Evolutionary conservation across 2,113 vertebrate species (phyloP), one percentile per base, ranked within the genome.

Genomic region (Axis porcinus): DNA sequence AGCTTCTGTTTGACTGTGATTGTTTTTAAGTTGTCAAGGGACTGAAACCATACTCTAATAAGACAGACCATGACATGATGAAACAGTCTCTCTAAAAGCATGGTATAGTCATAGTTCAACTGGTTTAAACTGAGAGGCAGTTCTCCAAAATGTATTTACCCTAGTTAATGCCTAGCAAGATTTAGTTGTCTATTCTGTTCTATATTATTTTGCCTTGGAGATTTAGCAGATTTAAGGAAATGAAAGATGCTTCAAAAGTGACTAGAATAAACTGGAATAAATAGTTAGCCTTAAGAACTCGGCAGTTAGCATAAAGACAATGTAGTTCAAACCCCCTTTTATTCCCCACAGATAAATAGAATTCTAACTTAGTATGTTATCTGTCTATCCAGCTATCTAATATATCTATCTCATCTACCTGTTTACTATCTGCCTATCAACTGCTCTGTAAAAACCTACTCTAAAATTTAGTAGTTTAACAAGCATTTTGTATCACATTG

Each of bases 1-100:
- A 28, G 62, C 91, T 76, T 89, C 23, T 52, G 10, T 10, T 96
- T 98, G 94, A 94, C 13, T 58, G 91, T 47, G 79, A 97, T 94
- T 98, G 78, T 93, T 97, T 86, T 81, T 81, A 95, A 95, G 94
- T 81, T 95, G 50, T 92, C 95, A 88, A 57, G 91, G 89, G 94
- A 97, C 50, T 95, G 94, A 81, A 94, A 97, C 40, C 30, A 89
- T 91, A 81, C 36, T 94, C 85, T 97, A 96, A 95, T 36, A 97
- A 96, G 52, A 95, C n/a, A 96, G 74, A 52, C 47, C 27, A 28
- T 74, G 84, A 92, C n/a, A 84, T 5, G 64, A 93, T 64, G 58
- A 91, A 85, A 64, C 14, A 57, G 82, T 27, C 47, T 92, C 74
- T 76, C 52, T 70, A 85, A 96, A 95, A 86, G 28, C 83, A 47